Conservation (phyloP, 2,113 vertebrate genomes). For the Lota lota region DNA sequence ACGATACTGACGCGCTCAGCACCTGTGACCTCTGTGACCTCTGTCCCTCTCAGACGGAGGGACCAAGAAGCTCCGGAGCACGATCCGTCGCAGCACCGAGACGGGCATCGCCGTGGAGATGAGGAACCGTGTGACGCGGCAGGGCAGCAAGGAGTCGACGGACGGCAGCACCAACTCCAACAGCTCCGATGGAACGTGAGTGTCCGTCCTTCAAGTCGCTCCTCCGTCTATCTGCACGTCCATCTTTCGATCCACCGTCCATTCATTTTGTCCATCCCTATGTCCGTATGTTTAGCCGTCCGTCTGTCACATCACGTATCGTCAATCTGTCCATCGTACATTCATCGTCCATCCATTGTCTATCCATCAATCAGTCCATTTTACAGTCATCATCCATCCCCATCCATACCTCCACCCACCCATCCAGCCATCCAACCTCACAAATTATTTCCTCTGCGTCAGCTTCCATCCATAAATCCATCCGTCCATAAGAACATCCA, state of each 20-base stretch:
- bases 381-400: neutral
- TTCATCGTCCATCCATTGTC: neutral
- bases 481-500: neutral
- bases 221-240: no score
- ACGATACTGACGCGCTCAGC: neutral
- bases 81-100: constrained; percentile 94
- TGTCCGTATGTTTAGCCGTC: no score
- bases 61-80: constrained; percentile 95
- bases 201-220: constrained; percentile 16
- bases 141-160: constrained; percentile 94
- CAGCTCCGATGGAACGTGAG: constrained; percentile 97
- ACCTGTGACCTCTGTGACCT: constrained; percentile 10
- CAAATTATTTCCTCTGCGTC: neutral
- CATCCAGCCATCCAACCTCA: neutral
- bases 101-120: constrained; percentile 97
- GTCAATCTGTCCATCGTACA: neutral
- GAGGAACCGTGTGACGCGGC: constrained; percentile 90
- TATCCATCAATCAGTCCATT: neutral
- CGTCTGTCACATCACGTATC: neutral
- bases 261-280: no score
- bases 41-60: constrained; percentile 77
- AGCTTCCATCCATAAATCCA: neutral
- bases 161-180: constrained; percentile 98
- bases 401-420: neutral
- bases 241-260: no score